Percentiles rank a stretch among this genome's conserved stretches.
phyloP scores from a whole-genome alignment of 1,140 invertebrate genomes.

The Augochlora pura region DNA sequence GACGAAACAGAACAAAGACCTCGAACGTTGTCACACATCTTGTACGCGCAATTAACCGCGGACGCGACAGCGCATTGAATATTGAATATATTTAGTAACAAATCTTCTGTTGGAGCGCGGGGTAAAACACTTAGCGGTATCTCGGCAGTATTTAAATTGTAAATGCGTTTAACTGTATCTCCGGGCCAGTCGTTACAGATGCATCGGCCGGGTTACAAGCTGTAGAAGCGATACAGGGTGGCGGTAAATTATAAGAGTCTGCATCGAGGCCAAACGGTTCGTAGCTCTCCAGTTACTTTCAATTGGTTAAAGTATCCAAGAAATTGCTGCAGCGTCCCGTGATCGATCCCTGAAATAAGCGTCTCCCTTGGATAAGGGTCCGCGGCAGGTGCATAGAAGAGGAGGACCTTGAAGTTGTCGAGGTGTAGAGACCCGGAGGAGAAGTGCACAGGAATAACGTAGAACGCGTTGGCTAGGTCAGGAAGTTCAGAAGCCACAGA shows the following conservation, averaged over 20 bases:
- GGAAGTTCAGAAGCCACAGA: constrained; percentile 65
- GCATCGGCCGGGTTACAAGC: constrained; percentile 25
- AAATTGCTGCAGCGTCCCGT: constrained; percentile 50
- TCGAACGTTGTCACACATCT: too few species aligned
- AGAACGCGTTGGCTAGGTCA: constrained; percentile 70
- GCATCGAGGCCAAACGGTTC: constrained; percentile 43
- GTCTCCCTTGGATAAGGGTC: constrained; percentile 56
- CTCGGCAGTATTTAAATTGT: constrained; percentile 33
- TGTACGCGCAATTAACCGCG: too few species aligned
- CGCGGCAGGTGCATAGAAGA: constrained; percentile 32
- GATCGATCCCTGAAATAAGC: constrained; percentile 69
- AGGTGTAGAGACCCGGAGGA: constrained; percentile 23
- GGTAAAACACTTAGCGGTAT: background rate
- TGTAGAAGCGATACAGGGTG: constrained; percentile 11
- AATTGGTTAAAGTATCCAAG: constrained; percentile 60
- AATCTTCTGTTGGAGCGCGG: background rate
- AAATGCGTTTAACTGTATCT: constrained; percentile 30
- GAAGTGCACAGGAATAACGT: constrained; percentile 51
- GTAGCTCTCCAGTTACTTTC: constrained; percentile 49
- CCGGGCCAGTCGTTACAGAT: constrained; percentile 33
- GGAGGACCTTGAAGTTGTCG: constrained; percentile 39
- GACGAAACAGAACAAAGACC: too few species aligned
- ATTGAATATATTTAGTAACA: constrained; percentile 38
- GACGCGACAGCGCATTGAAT: constrained; percentile 15
- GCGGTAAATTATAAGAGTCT: constrained; percentile 24